A percentile compares a stretch with the other conserved stretches of the same genome.
Conservation (phyloP, 2,113 vertebrate species). For the Gymnogyps californianus region DNA sequence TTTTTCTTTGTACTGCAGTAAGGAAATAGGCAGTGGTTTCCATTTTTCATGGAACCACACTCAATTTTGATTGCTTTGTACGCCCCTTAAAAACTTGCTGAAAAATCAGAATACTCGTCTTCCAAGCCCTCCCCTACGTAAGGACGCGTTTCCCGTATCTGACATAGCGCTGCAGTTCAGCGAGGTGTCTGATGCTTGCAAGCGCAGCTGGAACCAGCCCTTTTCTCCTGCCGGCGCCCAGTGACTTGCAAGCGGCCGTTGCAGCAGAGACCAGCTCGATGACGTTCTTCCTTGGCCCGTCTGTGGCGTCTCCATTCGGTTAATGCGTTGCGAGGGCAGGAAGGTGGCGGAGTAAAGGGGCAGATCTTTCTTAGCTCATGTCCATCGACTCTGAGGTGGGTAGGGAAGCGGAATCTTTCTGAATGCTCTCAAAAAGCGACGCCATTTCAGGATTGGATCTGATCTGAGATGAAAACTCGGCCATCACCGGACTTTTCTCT, state of each 20-base stretch:
- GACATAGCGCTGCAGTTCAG: fast-evolving
- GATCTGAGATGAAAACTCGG: constrained; percentile 89
- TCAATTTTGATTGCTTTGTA: not conserved
- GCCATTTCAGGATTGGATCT: constrained; percentile 85
- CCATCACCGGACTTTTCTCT: constrained; percentile 87
- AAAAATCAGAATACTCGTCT: fast-evolving
- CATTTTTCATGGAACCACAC: not conserved
- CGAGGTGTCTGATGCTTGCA: not conserved
- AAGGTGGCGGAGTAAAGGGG: not conserved
- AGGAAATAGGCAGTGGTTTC: not conserved
- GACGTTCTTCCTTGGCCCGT: fast-evolving
- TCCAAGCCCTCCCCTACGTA: fast-evolving
- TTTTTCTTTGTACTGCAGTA: not conserved
- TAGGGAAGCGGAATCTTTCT: constrained; percentile 77
- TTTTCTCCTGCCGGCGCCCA: not conserved
- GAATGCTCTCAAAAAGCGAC: constrained; percentile 88
- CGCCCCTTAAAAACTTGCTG: not conserved
- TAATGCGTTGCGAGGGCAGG: not conserved
- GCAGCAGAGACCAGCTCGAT: not conserved
- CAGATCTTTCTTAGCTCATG: constrained; percentile 78
- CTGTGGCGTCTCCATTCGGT: not conserved
- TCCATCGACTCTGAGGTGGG: constrained; percentile 82
- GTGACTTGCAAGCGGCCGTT: not conserved
- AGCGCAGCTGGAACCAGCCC: not conserved
- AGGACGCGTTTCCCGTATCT: not conserved